Evolutionary conservation across 2,113 vertebrate species (phyloP).

Genomic region (Parus major): DNA sequence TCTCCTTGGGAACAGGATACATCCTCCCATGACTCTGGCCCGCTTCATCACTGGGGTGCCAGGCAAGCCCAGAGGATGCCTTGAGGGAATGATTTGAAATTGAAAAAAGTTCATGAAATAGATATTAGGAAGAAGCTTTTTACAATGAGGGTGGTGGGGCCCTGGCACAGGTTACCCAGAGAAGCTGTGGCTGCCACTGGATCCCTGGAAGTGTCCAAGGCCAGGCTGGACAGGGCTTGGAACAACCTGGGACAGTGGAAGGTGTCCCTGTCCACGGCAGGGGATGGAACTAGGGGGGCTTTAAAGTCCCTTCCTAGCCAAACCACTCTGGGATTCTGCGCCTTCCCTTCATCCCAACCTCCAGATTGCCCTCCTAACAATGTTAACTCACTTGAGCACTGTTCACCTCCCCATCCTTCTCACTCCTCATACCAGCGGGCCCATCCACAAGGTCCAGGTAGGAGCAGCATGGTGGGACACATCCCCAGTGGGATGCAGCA

Average conservation of each 20-base stretch:
- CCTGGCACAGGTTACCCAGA: background rate
- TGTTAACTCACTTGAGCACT: rapidly evolving
- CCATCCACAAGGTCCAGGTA: rapidly evolving
- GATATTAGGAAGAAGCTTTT: background rate
- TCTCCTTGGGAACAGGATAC: background rate
- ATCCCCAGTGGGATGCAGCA: background rate
- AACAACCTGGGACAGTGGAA: rapidly evolving
- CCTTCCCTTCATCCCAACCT: background rate
- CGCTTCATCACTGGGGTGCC: rapidly evolving
- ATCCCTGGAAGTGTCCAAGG: background rate
- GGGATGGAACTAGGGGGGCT: rapidly evolving
- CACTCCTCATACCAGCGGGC: rapidly evolving
- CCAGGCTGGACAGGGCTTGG: rapidly evolving
- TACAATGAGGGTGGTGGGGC: background rate
- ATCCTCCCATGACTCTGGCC: background rate
- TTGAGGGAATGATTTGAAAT: background rate
- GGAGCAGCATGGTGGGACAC: background rate
- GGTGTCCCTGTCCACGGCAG: background rate
- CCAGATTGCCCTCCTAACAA: too few relatives aligned
- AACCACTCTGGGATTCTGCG: background rate
- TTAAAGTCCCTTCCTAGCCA: background rate
- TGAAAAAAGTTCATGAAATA: background rate
- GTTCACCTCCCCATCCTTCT: background rate
- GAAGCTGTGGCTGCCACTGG: background rate
- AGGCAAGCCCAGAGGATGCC: rapidly evolving